Percentiles rank a stretch among this genome's conserved stretches.
Evolutionary conservation across 2,113 vertebrate genomes (phyloP).

Genomic region (Nannobrachium achirus): DNA sequence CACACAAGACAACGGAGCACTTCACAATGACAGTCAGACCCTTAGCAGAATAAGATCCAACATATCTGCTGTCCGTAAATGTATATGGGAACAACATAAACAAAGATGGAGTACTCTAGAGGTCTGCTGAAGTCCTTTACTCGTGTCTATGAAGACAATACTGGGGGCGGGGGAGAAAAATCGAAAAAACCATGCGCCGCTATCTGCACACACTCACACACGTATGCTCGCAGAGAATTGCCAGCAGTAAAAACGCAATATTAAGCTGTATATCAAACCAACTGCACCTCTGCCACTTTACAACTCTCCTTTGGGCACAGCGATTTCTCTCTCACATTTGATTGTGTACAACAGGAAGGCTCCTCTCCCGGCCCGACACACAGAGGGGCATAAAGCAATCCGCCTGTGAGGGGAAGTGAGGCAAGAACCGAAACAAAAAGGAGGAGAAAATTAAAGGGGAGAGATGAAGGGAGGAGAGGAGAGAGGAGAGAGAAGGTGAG

Average conservation of each 20-base stretch:
- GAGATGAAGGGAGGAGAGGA: constrained; percentile 11
- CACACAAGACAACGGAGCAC: not conserved
- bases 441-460: constrained; percentile 31
- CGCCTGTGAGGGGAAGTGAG: not conserved
- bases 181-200: not conserved
- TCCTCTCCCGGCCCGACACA: constrained; percentile 41
- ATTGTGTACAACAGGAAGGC: constrained; percentile 45
- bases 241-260: constrained; percentile 56
- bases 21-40: too few species aligned
- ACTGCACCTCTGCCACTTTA: constrained; percentile 63
- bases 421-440: not conserved
- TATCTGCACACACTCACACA: constrained; percentile 6
- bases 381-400: constrained; percentile 40
- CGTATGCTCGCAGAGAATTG: constrained; percentile 4
- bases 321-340: constrained; percentile 38
- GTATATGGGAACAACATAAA: too few species aligned
- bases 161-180: too few species aligned
- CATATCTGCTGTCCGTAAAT: too few species aligned
- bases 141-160: too few species aligned
- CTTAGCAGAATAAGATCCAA: too few species aligned
- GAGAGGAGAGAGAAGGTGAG: not conserved
- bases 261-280: constrained; percentile 71
- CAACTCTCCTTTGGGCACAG: constrained; percentile 61
- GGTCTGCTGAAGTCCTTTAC: too few species aligned
- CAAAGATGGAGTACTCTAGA: too few species aligned